Percentiles rank a stretch among this genome's conserved stretches.
phyloP scores from a whole-genome alignment of 2,797 vertebrate species.

The Echeneis naucrates region DNA sequence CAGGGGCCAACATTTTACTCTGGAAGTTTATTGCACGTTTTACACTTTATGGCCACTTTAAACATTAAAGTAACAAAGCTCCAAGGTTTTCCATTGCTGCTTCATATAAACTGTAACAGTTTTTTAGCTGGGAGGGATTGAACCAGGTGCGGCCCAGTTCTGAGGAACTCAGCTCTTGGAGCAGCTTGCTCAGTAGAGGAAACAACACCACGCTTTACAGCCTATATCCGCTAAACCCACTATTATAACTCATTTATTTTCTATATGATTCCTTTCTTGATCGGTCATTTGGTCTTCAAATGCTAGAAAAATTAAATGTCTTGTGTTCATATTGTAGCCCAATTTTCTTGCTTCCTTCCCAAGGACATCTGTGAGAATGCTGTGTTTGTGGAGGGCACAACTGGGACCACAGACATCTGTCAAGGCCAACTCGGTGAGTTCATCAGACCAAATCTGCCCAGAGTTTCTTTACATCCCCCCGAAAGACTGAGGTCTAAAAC shows the following conservation, averaged over 20 bases:
- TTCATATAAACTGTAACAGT: not conserved
- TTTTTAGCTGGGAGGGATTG: not conserved
- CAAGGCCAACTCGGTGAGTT: constrained; percentile 88
- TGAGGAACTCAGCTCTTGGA: not conserved
- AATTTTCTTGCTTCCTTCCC: not conserved
- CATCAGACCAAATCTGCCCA: constrained; percentile 6
- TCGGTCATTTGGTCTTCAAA: not conserved
- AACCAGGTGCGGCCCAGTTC: constrained; percentile 37
- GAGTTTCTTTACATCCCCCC: not conserved
- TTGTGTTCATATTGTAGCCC: not conserved
- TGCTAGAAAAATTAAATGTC: not conserved
- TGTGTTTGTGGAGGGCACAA: constrained; percentile 85
- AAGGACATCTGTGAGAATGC: constrained; percentile 83
- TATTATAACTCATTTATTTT: not conserved
- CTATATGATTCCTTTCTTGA: not conserved
- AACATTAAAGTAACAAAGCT: not conserved
- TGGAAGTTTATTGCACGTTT: not conserved
- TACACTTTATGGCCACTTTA: not conserved
- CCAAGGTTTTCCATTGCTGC: not conserved
- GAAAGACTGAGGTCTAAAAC: not conserved
- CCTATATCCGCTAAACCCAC: not conserved
- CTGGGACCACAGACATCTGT: constrained; percentile 86
- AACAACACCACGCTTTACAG: not conserved
- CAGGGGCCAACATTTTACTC: not conserved
- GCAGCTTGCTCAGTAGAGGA: too few species aligned